Evolutionary conservation across 2,888 invertebrate species (phyloP).

Genomic region (Diarsia rubi): DNA sequence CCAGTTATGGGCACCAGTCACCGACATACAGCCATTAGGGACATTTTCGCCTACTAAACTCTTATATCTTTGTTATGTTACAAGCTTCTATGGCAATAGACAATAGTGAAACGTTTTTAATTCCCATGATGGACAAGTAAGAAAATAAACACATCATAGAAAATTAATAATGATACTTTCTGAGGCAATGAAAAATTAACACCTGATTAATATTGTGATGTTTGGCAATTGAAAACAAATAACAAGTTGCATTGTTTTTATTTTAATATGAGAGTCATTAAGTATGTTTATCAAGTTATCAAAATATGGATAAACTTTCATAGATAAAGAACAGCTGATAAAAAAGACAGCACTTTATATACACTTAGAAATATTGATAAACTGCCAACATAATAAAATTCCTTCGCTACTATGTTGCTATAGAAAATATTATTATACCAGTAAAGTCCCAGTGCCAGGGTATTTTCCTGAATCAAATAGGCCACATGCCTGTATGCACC

Average conservation of each 20-base stretch:
- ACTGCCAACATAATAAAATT: not conserved
- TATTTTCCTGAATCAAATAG: conserved; percentile 33
- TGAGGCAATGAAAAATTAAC: conserved; percentile 9
- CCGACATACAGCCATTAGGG: conserved; percentile 39
- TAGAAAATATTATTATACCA: not conserved
- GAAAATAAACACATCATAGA: conserved; percentile 11
- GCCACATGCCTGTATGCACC: not conserved
- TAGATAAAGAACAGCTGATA: conserved; percentile 26
- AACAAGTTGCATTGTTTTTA: not conserved
- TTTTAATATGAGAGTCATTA: not conserved
- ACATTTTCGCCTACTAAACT: conserved; percentile 57
- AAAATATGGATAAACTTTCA: conserved; percentile 7
- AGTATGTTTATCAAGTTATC: not conserved
- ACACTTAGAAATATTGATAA: not conserved
- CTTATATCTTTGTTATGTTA: conserved; percentile 31
- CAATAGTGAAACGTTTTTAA: conserved; percentile 24
- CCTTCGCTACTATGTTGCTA: not conserved
- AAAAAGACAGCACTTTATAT: conserved; percentile 4
- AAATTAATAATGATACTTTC: not conserved
- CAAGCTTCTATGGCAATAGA: conserved; percentile 34
- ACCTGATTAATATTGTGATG: conserved; percentile 22
- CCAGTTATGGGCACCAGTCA: conserved; percentile 62
- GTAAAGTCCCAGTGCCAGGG: conserved; percentile 5
- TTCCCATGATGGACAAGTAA: conserved; percentile 23
- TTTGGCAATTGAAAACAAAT: conserved; percentile 12